phyloP scores from a whole-genome alignment of 2,888 invertebrate species.

The Saturnia pavonia region DNA sequence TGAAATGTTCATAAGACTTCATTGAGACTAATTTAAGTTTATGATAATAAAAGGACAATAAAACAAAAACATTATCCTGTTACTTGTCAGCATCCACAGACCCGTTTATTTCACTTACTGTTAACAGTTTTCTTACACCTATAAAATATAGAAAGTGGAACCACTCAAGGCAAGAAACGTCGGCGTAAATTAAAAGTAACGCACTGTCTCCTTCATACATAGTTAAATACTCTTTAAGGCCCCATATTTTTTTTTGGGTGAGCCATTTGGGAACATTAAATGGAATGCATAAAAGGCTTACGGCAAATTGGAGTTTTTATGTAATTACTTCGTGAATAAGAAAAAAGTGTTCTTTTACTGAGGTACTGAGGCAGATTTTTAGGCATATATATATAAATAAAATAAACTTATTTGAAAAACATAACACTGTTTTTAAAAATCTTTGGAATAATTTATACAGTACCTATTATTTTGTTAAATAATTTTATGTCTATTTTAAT shows the following conservation, averaged over 20 bases:
- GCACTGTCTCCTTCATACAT: slow-evolving; percentile 76
- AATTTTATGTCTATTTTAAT: too few relatives aligned
- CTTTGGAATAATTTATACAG: too few relatives aligned
- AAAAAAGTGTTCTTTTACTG: slow-evolving; percentile 48
- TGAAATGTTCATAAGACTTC: background rate
- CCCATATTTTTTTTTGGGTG: slow-evolving; percentile 68
- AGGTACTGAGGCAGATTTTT: background rate
- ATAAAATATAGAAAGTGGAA: slow-evolving; percentile 63
- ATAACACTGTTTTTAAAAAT: too few relatives aligned
- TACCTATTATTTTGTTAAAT: too few relatives aligned
- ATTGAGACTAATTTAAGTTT: background rate
- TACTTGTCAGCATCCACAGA: background rate
- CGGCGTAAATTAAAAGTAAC: slow-evolving; percentile 77
- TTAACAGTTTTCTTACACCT: slow-evolving; percentile 48
- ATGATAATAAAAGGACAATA: background rate
- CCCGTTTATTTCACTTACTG: slow-evolving; percentile 16
- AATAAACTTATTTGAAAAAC: too few relatives aligned
- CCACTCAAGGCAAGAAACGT: slow-evolving; percentile 63
- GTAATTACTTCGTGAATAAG: slow-evolving; percentile 66
- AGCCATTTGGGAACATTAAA: slow-evolving; percentile 68
- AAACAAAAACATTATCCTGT: slow-evolving; percentile 17
- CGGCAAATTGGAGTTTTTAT: slow-evolving; percentile 68
- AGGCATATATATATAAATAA: too few relatives aligned
- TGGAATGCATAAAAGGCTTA: slow-evolving; percentile 70
- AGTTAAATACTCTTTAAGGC: slow-evolving; percentile 75